These are phyloP conservation scores for Planiliza haematocheilus DNA, from an alignment of 2,113 vertebrate species.

Conservation along the genomic window DNA sequence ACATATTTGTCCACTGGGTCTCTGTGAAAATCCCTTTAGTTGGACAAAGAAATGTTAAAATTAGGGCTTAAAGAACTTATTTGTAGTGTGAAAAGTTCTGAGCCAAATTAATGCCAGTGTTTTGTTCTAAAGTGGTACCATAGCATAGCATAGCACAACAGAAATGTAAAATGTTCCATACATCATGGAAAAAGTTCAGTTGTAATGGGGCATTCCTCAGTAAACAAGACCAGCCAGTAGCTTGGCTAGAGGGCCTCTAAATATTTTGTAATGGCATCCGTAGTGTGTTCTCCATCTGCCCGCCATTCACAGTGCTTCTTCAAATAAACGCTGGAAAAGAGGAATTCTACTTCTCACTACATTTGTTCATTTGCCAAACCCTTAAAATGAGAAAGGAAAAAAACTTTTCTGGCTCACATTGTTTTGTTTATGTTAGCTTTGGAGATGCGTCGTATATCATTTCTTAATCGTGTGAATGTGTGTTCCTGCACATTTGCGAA, in stretches of 20 bases:
- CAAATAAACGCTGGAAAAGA: slow-evolving; percentile 65
- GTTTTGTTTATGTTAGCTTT: slow-evolving; percentile 54
- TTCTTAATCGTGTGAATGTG: slow-evolving; percentile 48
- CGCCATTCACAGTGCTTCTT: slow-evolving; percentile 58
- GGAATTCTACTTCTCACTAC: slow-evolving; percentile 57
- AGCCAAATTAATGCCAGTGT: slow-evolving; percentile 15
- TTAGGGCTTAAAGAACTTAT: background rate
- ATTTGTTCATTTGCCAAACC: slow-evolving; percentile 67
- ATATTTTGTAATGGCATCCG: slow-evolving; percentile 60
- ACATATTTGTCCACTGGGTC: background rate
- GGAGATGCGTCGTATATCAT: slow-evolving; percentile 60
- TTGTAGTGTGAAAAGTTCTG: background rate
- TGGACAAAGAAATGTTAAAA: slow-evolving; percentile 19
- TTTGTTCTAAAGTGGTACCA: slow-evolving; percentile 8
- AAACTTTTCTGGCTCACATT: slow-evolving; percentile 39
- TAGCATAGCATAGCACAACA: background rate
- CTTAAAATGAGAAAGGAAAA: slow-evolving; percentile 42
- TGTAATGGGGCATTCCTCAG: slow-evolving; percentile 7
- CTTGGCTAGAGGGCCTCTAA: slow-evolving; percentile 42
- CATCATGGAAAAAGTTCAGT: slow-evolving; percentile 32
- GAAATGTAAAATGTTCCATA: slow-evolving; percentile 9
- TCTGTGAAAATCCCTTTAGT: background rate
- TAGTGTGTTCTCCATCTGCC: slow-evolving; percentile 71
- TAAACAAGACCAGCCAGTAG: slow-evolving; percentile 47
- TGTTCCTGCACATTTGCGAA: background rate